These are phyloP conservation scores for Idris sp. DNA, from an alignment of 1,140 invertebrate genomes.

Conservation along the genomic window DNA sequence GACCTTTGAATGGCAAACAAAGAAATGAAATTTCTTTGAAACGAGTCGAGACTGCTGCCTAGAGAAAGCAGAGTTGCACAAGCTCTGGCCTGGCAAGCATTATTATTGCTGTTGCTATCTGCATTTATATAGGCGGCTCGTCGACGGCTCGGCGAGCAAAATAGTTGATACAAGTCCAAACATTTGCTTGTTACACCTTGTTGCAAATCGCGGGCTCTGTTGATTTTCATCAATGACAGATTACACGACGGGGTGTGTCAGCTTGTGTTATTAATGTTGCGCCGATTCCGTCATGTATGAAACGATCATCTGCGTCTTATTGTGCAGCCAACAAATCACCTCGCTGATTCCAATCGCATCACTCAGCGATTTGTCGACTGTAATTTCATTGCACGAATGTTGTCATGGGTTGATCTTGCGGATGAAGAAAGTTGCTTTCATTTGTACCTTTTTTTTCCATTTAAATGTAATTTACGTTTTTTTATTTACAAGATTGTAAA, in stretches of 20 bases:
- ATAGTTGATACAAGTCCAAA: constrained; percentile 45
- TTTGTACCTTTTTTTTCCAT: too few relatives aligned
- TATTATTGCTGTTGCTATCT: constrained; percentile 33
- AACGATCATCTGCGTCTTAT: constrained; percentile 41
- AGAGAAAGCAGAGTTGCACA: too few relatives aligned
- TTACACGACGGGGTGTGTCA: constrained; percentile 21
- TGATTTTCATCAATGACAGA: constrained; percentile 45
- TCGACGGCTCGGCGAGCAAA: too few relatives aligned
- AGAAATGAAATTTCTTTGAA: constrained; percentile 9
- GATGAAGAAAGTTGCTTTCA: background rate
- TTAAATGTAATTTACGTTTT: too few relatives aligned
- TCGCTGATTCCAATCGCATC: constrained; percentile 29
- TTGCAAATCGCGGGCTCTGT: constrained; percentile 26
- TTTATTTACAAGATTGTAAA: too few relatives aligned
- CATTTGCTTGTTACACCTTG: constrained; percentile 35
- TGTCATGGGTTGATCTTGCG: background rate
- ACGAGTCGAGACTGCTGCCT: background rate
- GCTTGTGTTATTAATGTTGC: constrained; percentile 38
- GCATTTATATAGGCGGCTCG: constrained; percentile 5
- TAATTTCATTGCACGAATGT: background rate
- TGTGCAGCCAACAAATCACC: constrained; percentile 23
- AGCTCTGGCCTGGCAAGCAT: too few relatives aligned
- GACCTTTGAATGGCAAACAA: constrained; percentile 5
- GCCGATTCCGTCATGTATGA: constrained; percentile 43
- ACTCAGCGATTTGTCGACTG: constrained; percentile 25